Evolutionary conservation across 2,113 vertebrate species (phyloP).

Genomic region (Onychorhynchus coronatus): DNA sequence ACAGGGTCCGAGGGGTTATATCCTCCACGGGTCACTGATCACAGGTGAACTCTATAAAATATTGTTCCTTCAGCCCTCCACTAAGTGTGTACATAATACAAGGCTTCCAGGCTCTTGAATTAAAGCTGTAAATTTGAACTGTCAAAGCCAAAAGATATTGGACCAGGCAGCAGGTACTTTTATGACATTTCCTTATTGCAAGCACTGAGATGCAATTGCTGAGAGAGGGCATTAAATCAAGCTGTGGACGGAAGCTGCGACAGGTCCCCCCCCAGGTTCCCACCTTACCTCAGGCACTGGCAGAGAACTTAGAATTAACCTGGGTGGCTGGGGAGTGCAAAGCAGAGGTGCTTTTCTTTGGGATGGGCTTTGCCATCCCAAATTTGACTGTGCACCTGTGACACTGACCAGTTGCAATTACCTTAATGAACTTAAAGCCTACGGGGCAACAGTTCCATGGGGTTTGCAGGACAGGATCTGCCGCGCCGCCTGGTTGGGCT

Average conservation of each 20-base stretch:
- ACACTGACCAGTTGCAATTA: not conserved
- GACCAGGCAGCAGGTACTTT: constrained; percentile 38
- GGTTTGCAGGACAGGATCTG: not conserved
- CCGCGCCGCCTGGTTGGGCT: not conserved
- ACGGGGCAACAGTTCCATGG: not conserved
- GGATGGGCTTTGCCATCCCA: not conserved
- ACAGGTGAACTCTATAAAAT: constrained; percentile 13
- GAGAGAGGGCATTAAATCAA: constrained; percentile 44
- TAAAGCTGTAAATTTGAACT: constrained; percentile 56
- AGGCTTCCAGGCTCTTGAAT: constrained; percentile 43
- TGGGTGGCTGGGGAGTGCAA: not conserved
- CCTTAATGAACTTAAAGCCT: not conserved
- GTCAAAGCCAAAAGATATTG: constrained; percentile 46
- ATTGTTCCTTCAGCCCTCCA: not conserved
- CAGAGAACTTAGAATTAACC: constrained; percentile 7
- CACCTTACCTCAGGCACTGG: not conserved
- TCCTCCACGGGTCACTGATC: not conserved
- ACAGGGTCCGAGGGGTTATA: not conserved
- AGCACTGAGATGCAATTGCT: constrained; percentile 45
- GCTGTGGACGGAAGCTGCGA: not conserved
- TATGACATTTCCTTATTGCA: constrained; percentile 54
- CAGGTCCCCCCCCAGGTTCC: not conserved
- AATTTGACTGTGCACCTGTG: not conserved
- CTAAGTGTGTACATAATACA: not conserved
- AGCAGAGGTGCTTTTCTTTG: not conserved